phyloP scores from a whole-genome alignment of 2,888 invertebrate genomes.

The Microlaimidae sp. region DNA sequence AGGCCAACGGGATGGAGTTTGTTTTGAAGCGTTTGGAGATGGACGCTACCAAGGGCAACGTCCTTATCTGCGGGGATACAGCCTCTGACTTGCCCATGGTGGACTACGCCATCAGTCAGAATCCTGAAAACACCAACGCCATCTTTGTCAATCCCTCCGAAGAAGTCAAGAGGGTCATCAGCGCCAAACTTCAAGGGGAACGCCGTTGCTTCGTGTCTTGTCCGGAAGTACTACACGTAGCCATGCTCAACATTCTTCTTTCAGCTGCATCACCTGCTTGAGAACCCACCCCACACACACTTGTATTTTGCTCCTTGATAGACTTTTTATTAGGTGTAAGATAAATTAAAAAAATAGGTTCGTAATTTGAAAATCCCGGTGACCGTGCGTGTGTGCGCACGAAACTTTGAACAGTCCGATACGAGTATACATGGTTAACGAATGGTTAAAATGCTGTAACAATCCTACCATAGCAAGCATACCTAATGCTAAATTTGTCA shows the following conservation, averaged over 20 bases:
- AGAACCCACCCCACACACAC: no score
- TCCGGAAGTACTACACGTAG: constrained; percentile 33
- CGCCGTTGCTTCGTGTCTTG: constrained; percentile 21
- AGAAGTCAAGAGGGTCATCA: not conserved
- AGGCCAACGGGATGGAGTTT: constrained; percentile 16
- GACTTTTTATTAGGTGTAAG: no score
- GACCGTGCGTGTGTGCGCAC: no score
- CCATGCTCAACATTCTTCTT: constrained; percentile 26
- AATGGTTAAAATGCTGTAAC: no score
- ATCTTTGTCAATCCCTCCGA: constrained; percentile 11
- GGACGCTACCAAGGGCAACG: constrained; percentile 8
- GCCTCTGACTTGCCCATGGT: constrained; percentile 32
- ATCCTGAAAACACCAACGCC: not conserved
- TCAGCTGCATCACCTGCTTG: no score
- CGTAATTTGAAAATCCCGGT: no score
- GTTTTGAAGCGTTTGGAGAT: constrained; percentile 6
- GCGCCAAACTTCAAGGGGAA: not conserved
- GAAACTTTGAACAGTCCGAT: no score
- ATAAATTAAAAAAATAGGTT: no score
- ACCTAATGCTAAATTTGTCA: no score
- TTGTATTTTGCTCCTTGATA: no score
- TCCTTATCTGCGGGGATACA: constrained; percentile 33
- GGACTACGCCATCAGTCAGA: not conserved
- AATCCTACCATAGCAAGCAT: no score
- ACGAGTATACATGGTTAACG: no score